phyloP scores from a whole-genome alignment of 2,113 vertebrate genomes.

The Tiliqua scincoides region DNA sequence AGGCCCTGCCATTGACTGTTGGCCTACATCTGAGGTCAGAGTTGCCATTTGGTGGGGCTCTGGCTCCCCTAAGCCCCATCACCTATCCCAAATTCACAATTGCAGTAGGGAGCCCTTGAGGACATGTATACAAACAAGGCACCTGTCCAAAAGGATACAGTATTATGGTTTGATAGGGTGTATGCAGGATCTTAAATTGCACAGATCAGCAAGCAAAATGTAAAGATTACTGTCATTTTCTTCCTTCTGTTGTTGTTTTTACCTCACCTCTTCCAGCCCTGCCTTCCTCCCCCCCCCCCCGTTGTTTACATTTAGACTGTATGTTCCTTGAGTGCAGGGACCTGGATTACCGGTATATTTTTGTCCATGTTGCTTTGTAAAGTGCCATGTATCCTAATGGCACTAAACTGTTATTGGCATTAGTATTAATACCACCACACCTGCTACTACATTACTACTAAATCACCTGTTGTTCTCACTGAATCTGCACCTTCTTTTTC shows the following conservation, averaged over 20 bases:
- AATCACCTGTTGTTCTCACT: background rate
- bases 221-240: background rate
- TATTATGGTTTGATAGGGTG: background rate
- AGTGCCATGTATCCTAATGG: too few species aligned
- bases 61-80: background rate
- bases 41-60: background rate
- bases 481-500: background rate
- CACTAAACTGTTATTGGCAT: background rate
- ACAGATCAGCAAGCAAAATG: too few species aligned
- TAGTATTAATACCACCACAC: background rate
- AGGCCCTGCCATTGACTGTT: background rate
- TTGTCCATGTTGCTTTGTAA: background rate
- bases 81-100: background rate
- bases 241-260: background rate
- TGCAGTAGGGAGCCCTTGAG: background rate
- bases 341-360: background rate
- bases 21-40: background rate
- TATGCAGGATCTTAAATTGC: background rate
- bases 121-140: background rate
- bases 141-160: background rate
- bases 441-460: background rate
- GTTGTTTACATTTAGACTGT: background rate
- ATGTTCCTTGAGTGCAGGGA: background rate
- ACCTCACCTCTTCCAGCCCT: background rate
- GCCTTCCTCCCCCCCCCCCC: background rate